These are phyloP conservation scores for Noctuana brunneofusca DNA, from an alignment of 2,888 invertebrate genomes.

Conservation along the genomic window DNA sequence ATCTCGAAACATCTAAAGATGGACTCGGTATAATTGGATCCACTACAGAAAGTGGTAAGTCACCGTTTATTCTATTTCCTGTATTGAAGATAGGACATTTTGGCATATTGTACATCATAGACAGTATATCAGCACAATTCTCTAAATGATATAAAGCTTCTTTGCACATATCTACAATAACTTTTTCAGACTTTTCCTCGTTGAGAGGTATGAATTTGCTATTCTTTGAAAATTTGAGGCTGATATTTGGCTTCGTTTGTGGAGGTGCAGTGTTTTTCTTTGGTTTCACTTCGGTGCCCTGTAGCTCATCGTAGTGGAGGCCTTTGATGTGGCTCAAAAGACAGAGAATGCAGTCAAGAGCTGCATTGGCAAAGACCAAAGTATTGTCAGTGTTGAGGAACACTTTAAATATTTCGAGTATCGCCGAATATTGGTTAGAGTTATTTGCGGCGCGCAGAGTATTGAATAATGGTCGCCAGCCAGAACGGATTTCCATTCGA, in stretches of 20 bases:
- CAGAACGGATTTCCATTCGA: slow-evolving; percentile 95
- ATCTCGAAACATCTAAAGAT: slow-evolving; percentile 86
- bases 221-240: slow-evolving; percentile 73
- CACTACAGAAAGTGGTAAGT: slow-evolving; percentile 90
- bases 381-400: slow-evolving; percentile 97
- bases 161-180: slow-evolving; percentile 85
- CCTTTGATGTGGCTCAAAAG: slow-evolving; percentile 90
- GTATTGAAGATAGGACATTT: slow-evolving; percentile 96
- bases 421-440: slow-evolving; percentile 87
- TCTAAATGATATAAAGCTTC: slow-evolving; percentile 93
- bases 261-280: slow-evolving; percentile 60
- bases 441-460: slow-evolving; percentile 94
- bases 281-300: slow-evolving; percentile 70
- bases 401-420: slow-evolving; percentile 95
- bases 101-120: slow-evolving; percentile 97
- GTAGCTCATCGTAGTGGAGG: slow-evolving; percentile 83
- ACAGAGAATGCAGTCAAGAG: slow-evolving; percentile 96
- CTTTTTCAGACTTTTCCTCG: slow-evolving; percentile 75
- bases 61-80: slow-evolving; percentile 91
- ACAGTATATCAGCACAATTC: slow-evolving; percentile 93
- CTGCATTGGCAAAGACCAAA: slow-evolving; percentile 96
- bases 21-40: slow-evolving; percentile 92
- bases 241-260: slow-evolving; percentile 67
- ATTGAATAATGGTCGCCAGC: slow-evolving; percentile 97
- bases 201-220: slow-evolving; percentile 75